A percentile compares a stretch with the other conserved stretches of the same genome.
phyloP scores from a whole-genome alignment of 2,113 vertebrate genomes.

The Gadus macrocephalus region DNA sequence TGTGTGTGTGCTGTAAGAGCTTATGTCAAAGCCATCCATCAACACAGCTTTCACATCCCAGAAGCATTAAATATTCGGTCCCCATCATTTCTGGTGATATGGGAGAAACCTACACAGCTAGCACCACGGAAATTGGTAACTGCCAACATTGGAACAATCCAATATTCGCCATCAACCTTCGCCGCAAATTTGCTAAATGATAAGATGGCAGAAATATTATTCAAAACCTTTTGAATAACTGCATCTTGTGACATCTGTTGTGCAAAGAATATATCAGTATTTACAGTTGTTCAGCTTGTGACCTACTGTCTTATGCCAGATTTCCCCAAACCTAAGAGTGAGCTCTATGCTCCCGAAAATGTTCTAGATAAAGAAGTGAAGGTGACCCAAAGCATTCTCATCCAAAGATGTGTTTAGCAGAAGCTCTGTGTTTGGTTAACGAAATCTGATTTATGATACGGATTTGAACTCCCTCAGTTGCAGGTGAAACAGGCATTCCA shows the following conservation, averaged over 20 bases:
- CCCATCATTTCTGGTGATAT: too few species aligned
- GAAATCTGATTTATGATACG: too few species aligned
- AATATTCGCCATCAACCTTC: conserved; percentile 39
- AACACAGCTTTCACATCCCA: too few species aligned
- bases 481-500: too few species aligned
- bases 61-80: too few species aligned
- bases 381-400: conserved; percentile 40
- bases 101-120: too few species aligned
- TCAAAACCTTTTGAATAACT: conserved; percentile 47
- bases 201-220: conserved; percentile 63
- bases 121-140: too few species aligned
- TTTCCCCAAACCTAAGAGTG: conserved; percentile 41
- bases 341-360: conserved; percentile 55
- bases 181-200: conserved; percentile 66
- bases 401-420: conserved; percentile 12
- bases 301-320: conserved; percentile 48
- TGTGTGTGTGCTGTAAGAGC: too few species aligned
- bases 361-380: conserved; percentile 47
- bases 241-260: conserved; percentile 67
- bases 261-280: conserved; percentile 67
- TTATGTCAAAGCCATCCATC: too few species aligned
- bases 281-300: conserved; percentile 57
- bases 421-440: too few species aligned
- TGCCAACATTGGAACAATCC: not conserved
- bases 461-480: too few species aligned